phyloP scores from a whole-genome alignment of 2,797 vertebrate species.

The Gambelia wislizenii region DNA sequence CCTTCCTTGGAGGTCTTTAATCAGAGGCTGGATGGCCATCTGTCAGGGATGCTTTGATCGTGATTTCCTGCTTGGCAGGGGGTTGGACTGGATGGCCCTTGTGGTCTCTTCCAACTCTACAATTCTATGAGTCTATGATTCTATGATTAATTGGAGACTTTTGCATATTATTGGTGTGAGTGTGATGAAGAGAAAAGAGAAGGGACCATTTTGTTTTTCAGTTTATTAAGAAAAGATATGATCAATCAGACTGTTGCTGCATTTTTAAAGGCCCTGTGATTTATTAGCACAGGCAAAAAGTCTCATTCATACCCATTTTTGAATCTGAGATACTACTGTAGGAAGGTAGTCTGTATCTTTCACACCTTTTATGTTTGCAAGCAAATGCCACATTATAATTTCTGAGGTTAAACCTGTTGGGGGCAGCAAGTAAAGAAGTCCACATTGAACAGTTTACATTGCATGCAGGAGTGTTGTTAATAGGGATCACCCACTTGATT shows the following conservation, averaged over 20 bases:
- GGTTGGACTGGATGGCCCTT: too few species aligned
- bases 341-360: not conserved
- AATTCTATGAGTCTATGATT: too few species aligned
- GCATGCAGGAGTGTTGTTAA: not conserved
- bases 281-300: not conserved
- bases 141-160: not conserved
- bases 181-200: not conserved
- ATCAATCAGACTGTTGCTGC: too few species aligned
- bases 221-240: not conserved
- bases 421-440: not conserved
- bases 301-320: not conserved
- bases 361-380: not conserved
- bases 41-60: too few species aligned
- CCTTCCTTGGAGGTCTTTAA: too few species aligned
- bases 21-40: too few species aligned
- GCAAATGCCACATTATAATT: not conserved
- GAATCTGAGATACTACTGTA: not conserved
- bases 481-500: not conserved
- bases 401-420: not conserved
- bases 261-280: not conserved
- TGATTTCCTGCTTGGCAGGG: too few species aligned
- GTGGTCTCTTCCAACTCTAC: too few species aligned
- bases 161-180: not conserved
- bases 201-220: not conserved
- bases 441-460: not conserved